A percentile compares a stretch with the other conserved stretches of the same genome.
Evolutionary conservation across 2,113 vertebrate species (phyloP).

Genomic region (Vombatus ursinus): DNA sequence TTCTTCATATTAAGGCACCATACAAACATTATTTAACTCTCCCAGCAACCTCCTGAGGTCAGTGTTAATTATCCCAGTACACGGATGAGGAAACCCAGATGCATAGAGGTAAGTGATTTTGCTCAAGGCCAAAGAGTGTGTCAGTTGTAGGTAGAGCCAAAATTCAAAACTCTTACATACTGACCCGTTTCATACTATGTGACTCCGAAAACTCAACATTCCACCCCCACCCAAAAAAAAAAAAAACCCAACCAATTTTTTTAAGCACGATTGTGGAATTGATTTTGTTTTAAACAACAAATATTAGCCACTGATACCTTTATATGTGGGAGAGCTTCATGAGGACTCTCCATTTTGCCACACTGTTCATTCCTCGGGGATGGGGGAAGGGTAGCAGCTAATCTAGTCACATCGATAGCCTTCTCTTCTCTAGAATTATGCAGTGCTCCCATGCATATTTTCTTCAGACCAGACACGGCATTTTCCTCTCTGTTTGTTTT

Average conservation of each 20-base stretch:
- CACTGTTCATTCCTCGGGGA: not conserved
- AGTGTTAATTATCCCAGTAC: constrained; percentile 5
- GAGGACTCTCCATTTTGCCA: not conserved
- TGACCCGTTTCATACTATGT: not conserved
- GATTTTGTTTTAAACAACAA: not conserved
- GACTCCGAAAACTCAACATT: not conserved
- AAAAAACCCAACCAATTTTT: not conserved
- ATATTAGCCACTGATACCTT: not conserved
- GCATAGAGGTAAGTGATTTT: not conserved
- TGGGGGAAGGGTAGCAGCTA: not conserved
- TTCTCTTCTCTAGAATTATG: not conserved
- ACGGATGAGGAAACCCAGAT: constrained; percentile 42
- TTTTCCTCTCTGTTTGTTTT: not conserved
- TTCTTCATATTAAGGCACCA: not conserved
- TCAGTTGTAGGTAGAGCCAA: not conserved
- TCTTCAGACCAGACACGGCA: not conserved
- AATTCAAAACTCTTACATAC: not conserved
- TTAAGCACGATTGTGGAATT: not conserved
- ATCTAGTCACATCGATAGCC: not conserved
- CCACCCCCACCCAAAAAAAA: not conserved
- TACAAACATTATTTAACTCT: not conserved
- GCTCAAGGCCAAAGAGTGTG: not conserved
- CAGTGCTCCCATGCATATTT: not conserved
- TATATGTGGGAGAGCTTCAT: not conserved
- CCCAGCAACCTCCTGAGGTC: not conserved